phyloP scores from a whole-genome alignment of 2,888 invertebrate species.

The Ptilodon capucinus region DNA sequence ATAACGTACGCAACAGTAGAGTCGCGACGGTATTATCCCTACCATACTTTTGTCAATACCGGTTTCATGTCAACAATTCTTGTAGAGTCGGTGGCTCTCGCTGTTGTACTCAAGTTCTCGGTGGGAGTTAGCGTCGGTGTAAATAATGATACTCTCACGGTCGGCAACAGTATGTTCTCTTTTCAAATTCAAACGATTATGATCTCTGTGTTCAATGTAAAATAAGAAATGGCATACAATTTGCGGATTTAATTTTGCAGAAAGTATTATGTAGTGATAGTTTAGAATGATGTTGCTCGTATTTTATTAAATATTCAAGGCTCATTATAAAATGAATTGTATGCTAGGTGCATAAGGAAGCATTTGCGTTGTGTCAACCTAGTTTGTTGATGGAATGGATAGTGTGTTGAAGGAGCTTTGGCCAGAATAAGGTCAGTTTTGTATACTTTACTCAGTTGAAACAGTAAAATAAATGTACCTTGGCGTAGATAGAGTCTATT shows the following conservation, averaged over 20 bases:
- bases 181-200: neutral
- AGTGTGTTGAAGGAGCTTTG: neutral
- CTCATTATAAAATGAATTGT: neutral
- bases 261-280: neutral
- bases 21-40: too few species aligned
- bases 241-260: neutral
- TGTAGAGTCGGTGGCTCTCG: too few species aligned
- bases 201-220: neutral
- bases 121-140: neutral
- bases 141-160: neutral
- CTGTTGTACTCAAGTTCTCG: neutral
- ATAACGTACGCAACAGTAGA: too few species aligned
- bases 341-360: neutral
- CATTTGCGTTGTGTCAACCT: neutral
- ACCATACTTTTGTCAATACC: too few species aligned
- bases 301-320: too few species aligned
- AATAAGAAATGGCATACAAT: neutral
- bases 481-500: neutral
- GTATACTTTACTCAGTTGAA: too few species aligned
- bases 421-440: too few species aligned
- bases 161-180: neutral
- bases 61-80: too few species aligned
- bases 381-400: neutral
- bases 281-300: neutral
- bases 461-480: neutral